These are phyloP conservation scores for Rhynchophorus ferrugineus DNA, from an alignment of 1,140 invertebrate genomes.

Conservation along the genomic window DNA sequence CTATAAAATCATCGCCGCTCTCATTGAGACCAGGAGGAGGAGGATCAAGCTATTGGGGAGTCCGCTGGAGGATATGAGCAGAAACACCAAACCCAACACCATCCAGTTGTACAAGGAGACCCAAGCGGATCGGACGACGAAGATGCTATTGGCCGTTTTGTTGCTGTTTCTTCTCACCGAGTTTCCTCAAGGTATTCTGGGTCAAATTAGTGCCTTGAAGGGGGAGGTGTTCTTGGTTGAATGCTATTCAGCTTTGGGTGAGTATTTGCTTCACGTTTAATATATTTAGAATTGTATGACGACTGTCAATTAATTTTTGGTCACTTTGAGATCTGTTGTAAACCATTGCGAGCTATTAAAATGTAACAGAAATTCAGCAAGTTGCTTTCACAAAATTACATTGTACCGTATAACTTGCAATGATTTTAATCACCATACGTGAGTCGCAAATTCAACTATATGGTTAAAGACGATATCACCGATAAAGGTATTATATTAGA, in stretches of 20 bases:
- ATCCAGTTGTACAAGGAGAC: constrained; percentile 54
- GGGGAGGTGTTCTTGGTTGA: constrained; percentile 65
- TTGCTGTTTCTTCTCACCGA: constrained; percentile 84
- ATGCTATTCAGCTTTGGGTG: constrained; percentile 70
- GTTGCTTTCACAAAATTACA: no score
- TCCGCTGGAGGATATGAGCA: constrained; percentile 22
- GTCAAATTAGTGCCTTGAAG: constrained; percentile 63
- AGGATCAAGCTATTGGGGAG: constrained; percentile 51
- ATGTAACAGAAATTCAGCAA: no score
- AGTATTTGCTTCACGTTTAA: no score
- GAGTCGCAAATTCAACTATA: no score
- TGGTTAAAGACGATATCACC: no score
- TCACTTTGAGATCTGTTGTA: no score
- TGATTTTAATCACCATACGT: no score
- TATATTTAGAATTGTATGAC: no score
- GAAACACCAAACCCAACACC: constrained; percentile 25
- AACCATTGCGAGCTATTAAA: no score
- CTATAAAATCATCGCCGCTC: constrained; percentile 63
- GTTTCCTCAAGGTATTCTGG: constrained; percentile 79
- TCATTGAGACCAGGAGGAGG: constrained; percentile 64
- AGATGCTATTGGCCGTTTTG: constrained; percentile 87
- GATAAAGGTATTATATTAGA: no score
- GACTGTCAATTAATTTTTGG: no score
- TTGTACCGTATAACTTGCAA: no score
- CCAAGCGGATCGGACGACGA: constrained; percentile 81